Conservation (phyloP, 2,888 invertebrate genomes). For the Rhodophaea formosa region DNA sequence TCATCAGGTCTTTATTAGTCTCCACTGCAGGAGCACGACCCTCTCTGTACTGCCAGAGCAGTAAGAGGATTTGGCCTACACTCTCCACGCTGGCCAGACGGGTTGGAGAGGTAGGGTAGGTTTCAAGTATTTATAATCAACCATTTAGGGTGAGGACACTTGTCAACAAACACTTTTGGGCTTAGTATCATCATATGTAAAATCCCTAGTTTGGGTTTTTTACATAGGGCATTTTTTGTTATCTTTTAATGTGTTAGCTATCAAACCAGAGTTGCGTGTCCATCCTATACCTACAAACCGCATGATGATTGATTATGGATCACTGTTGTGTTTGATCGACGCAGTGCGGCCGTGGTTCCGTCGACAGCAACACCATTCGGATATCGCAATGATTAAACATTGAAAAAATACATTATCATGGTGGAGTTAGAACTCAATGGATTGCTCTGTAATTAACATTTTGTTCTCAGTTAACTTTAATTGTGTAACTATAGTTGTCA, state of each 20-base stretch:
- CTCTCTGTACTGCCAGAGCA: too few relatives aligned
- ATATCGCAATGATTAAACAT: neutral
- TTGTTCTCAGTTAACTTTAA: neutral
- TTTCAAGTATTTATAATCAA: too few relatives aligned
- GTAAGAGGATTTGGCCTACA: too few relatives aligned
- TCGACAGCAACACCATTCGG: neutral
- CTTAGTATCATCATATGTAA: too few relatives aligned
- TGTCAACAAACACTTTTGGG: too few relatives aligned
- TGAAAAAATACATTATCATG: constrained; percentile 23
- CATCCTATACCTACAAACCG: neutral
- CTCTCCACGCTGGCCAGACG: too few relatives aligned
- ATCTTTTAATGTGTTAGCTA: neutral
- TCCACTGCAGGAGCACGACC: too few relatives aligned
- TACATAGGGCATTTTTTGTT: too few relatives aligned
- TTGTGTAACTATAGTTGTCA: neutral
- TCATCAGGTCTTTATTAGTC: too few relatives aligned
- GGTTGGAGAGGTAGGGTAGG: too few relatives aligned
- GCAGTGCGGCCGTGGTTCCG: neutral
- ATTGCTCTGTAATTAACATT: constrained; percentile 27
- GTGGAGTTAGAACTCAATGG: constrained; percentile 34
- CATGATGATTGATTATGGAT: constrained; percentile 4
- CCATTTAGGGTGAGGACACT: too few relatives aligned
- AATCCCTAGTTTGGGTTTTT: too few relatives aligned
- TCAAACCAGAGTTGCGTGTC: constrained; percentile 1
- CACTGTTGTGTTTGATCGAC: neutral